A percentile compares a stretch with the other conserved stretches of the same genome.
Conservation (phyloP, 1,140 invertebrate genomes). For the Cherax destructor region DNA sequence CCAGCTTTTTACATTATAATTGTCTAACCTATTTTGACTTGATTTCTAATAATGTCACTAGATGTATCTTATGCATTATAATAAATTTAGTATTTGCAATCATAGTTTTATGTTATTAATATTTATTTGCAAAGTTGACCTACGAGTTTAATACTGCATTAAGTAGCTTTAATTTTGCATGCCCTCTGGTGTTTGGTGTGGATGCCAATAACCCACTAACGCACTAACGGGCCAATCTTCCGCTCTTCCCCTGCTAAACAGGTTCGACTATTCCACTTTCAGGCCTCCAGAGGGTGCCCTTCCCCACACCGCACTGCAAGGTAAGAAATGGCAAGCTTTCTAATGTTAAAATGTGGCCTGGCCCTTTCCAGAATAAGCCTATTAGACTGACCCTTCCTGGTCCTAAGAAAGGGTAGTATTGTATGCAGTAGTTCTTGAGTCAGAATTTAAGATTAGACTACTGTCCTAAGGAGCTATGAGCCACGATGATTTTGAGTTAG, state of each 20-base stretch:
- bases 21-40: neutral
- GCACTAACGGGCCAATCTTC: slow-evolving; percentile 44
- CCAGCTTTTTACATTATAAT: neutral
- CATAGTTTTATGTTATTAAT: neutral
- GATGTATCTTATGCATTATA: neutral
- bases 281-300: slow-evolving; percentile 70
- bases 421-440: too few species aligned
- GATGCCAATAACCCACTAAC: slow-evolving; percentile 51
- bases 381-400: too few species aligned
- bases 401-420: too few species aligned
- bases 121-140: neutral
- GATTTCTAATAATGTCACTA: neutral
- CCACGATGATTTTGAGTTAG: too few species aligned
- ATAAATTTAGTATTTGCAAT: neutral
- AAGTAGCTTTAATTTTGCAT: slow-evolving; percentile 13
- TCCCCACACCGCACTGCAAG: slow-evolving; percentile 70
- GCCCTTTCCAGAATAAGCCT: too few species aligned
- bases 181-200: slow-evolving; percentile 54
- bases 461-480: too few species aligned
- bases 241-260: slow-evolving; percentile 56
- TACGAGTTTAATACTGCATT: neutral
- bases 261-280: slow-evolving; percentile 69
- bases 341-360: too few species aligned
- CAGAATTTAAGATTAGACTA: too few species aligned
- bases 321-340: slow-evolving; percentile 27